phyloP scores from a whole-genome alignment of 1,140 invertebrate genomes.

The Meloidogyne chitwoodi region DNA sequence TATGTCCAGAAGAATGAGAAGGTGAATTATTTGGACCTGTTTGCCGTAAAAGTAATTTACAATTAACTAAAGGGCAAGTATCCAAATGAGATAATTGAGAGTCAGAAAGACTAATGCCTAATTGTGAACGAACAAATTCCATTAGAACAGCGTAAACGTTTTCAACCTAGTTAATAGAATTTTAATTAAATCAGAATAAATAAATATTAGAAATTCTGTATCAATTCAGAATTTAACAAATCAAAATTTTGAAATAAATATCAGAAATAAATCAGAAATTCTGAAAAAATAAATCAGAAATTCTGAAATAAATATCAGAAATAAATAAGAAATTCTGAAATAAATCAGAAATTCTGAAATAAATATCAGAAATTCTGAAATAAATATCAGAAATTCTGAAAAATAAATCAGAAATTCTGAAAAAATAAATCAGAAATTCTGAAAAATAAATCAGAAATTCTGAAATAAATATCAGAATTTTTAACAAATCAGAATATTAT shows the following conservation, averaged over 20 bases:
- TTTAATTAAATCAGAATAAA: no score
- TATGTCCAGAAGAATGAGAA: constrained; percentile 9
- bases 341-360: neutral
- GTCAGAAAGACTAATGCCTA: constrained; percentile 35
- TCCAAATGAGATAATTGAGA: constrained; percentile 45
- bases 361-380: neutral
- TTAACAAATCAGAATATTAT: neutral
- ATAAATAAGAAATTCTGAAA: no score
- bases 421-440: no score
- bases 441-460: no score
- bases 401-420: no score
- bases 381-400: no score
- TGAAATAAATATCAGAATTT: no score
- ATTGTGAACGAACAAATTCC: constrained; percentile 29
- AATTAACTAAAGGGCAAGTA: constrained; percentile 45
- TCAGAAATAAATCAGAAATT: no score
- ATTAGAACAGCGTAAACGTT: constrained; percentile 47
- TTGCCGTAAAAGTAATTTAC: constrained; percentile 34
- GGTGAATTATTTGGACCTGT: constrained; percentile 15
- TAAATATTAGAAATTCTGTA: no score
- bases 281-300: no score
- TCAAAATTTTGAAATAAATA: neutral
- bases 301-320: neutral
- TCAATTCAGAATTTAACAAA: no score
- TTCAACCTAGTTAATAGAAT: constrained; percentile 28